Percentiles rank a stretch among this genome's conserved stretches.
phyloP scores from a whole-genome alignment of 2,888 invertebrate genomes.

The Lasiommata megera region DNA sequence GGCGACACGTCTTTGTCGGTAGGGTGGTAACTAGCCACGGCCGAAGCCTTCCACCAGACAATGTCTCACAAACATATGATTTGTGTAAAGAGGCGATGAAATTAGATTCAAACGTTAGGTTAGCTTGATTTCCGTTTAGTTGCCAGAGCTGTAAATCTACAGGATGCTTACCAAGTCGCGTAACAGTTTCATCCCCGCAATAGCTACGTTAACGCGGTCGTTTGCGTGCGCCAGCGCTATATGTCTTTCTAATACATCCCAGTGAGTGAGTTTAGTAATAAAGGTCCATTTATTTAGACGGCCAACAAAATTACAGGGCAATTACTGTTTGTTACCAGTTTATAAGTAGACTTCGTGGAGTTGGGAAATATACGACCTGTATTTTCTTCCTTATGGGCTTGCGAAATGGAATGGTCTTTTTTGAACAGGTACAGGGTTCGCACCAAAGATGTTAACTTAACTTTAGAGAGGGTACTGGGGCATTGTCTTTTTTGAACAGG shows the following conservation, averaged over 20 bases:
- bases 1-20: too few relatives aligned
- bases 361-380: constrained; percentile 12
- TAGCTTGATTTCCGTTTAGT: constrained; percentile 18
- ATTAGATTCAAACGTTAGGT: neutral
- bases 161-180: constrained; percentile 20
- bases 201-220: constrained; percentile 25
- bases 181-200: constrained; percentile 27
- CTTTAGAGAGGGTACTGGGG: too few relatives aligned
- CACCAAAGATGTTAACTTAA: neutral
- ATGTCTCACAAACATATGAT: neutral
- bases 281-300: constrained; percentile 23
- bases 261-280: constrained; percentile 23
- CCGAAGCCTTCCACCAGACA: too few relatives aligned
- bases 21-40: too few relatives aligned
- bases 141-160: constrained; percentile 24
- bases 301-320: constrained; percentile 19
- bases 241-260: constrained; percentile 27
- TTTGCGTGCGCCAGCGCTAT: constrained; percentile 26
- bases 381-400: constrained; percentile 14
- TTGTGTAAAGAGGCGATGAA: neutral
- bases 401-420: constrained; percentile 12
- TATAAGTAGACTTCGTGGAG: constrained; percentile 15
- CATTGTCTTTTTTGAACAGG: too few relatives aligned
- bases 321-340: constrained; percentile 19
- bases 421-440: neutral